Base-by-base conservation (phyloP, 64 coral and sea anemone species). In the Astreopora myriophthalma region DNA sequence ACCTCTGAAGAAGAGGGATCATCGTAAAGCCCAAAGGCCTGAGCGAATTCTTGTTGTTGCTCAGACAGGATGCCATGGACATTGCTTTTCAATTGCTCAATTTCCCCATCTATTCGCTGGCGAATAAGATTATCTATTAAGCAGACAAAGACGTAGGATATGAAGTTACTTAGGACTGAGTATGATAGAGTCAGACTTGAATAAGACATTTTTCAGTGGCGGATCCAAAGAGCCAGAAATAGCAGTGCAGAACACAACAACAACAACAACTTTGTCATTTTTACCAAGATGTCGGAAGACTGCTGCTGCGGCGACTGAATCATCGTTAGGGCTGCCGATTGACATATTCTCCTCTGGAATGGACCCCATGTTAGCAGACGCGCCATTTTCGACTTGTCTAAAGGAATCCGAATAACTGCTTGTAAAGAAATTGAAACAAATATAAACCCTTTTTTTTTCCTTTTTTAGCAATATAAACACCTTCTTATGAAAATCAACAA, bases 241-340 rank as follows among this genome's bases (percentile, higher is more conserved):
- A n/a, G n/a, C n/a, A n/a, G n/a, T n/a, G n/a, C n/a, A n/a, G n/a
- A n/a, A n/a, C n/a, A n/a, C n/a, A n/a, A n/a, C n/a, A n/a, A n/a
- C n/a, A n/a, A n/a, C n/a, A n/a, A n/a, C n/a, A n/a, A n/a, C n/a
- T n/a, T n/a, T n/a, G n/a, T 80, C 19, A 16, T 76, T 78, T 71
- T 52, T 71, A 96, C 94, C 94, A 48, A 93, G 34, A 57, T 96
- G 94, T 68, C 92, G 90, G 29, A 96, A 92, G 14, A 96, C 79
- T 62, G 91, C 94, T 23, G 76, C 69, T 23, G 94, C 79, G 29
- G 80, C 70, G 10, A 85, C 90, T 17, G 89, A 71, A 51, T 89
- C 91, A 75, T 96, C 94, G 8, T 84, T 67, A 20, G 76, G 72
- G 37, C 90, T 78, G 8, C 52, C 58, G 13, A 84, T 74, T 33